Base-by-base conservation (phyloP, 1,140 invertebrate species). In the Aphis gossypii region DNA sequence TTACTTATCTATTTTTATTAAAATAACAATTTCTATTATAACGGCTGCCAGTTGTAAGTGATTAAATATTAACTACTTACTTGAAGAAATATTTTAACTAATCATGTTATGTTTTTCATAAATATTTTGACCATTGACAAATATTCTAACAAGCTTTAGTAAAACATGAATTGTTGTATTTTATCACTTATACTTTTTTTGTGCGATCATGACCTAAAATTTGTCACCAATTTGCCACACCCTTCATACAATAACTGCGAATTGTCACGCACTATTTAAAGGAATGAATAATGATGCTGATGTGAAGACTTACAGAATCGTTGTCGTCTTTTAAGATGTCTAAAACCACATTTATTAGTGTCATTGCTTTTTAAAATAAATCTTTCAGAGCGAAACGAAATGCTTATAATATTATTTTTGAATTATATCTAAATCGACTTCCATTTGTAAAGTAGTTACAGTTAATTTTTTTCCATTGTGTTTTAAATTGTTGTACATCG, bases 221-320 rank as follows among this genome's bases (percentile, higher is more conserved):
- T 90, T 90, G 23, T 44, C 51, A 90, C 51, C 25, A 90, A 68
- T 68, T 68, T 68, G 89, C 54, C 89, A 68, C 89, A 68, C 89
- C 89, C 54, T 30, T 90, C 14, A 60, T 20, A 44, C n/a, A 68
- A 68, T 44, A 44, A 2, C 3, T 68, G 56, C 60, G 35, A 60
- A 68, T 60, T 90, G 51, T 90, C 54, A 60, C 14, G 54, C 89
- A 68, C 23, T 90, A 60, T 90, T 90, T 90, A 30, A 90, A 60
- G 41, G 8, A 89, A 89, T 44, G 41, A 90, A 44, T 90, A 60
- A 90, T 44, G 56, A 68, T 90, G 89, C 56, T 68, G 89, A 46
- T 90, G 35, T 90, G 35, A 60, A 68, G 56, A 46, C 41, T 46
- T 18, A n/a, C 38, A 23, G 48, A 51, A 54, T 54, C n/a, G 30